Evolutionary conservation across 1,140 invertebrate genomes (phyloP).

Genomic region (Cepaea nemoralis): DNA sequence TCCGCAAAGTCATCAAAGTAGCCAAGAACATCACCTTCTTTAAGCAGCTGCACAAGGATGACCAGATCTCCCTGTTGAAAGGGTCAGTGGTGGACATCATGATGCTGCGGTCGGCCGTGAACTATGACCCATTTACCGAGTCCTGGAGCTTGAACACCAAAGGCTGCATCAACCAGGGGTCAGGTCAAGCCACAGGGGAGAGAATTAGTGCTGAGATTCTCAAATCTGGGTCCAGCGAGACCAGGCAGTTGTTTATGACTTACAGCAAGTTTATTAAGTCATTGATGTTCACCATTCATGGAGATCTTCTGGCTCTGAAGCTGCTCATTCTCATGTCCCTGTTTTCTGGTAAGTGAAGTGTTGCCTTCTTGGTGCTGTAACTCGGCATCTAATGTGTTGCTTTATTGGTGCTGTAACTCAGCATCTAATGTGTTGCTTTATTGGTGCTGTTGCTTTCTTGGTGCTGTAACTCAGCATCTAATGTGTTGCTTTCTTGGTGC

Average conservation of each 20-base stretch:
- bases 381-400: no score
- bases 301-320: constrained; percentile 61
- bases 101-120: constrained; percentile 66
- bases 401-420: no score
- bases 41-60: constrained; percentile 60
- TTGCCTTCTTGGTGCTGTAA: no score
- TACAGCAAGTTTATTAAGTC: constrained; percentile 65
- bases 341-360: constrained; percentile 54
- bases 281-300: constrained; percentile 59
- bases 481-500: no score
- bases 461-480: no score
- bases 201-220: constrained; percentile 58
- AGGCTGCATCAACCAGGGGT: constrained; percentile 47
- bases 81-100: constrained; percentile 68
- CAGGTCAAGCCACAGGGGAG: constrained; percentile 13
- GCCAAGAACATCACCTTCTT: constrained; percentile 64
- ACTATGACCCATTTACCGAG: constrained; percentile 63
- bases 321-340: constrained; percentile 65
- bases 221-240: constrained; percentile 55
- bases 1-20: constrained; percentile 65
- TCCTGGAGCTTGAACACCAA: constrained; percentile 61
- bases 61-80: constrained; percentile 67
- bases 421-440: no score
- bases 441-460: no score
- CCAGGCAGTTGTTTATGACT: constrained; percentile 57